Conservation (phyloP, 2,888 invertebrate species). For the Gastracanthus pulcherrimus region DNA sequence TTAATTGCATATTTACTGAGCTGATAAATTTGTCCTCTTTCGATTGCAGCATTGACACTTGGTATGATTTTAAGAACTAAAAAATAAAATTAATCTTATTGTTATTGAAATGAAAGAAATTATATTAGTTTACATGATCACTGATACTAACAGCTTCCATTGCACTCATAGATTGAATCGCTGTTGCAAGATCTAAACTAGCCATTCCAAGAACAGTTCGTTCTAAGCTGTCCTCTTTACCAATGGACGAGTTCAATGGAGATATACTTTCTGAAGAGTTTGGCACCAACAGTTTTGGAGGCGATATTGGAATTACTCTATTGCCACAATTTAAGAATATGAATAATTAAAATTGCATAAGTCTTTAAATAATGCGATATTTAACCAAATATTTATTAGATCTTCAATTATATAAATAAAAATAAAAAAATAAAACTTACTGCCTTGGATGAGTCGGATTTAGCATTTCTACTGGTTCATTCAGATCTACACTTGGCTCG, state of each 20-base stretch:
- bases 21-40: constrained; percentile 75
- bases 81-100: constrained; percentile 46
- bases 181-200: constrained; percentile 81
- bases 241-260: constrained; percentile 74
- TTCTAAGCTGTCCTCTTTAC: constrained; percentile 78
- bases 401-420: neutral
- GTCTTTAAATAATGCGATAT: too few species aligned
- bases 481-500: constrained; percentile 72
- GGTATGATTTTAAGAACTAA: constrained; percentile 72
- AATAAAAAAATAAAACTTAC: constrained; percentile 63
- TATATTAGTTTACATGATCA: neutral
- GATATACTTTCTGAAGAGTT: constrained; percentile 68
- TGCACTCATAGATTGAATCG: constrained; percentile 84
- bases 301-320: constrained; percentile 74
- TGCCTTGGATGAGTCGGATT: constrained; percentile 63
- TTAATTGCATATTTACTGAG: constrained; percentile 74
- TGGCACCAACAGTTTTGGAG: constrained; percentile 78
- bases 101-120: constrained; percentile 28
- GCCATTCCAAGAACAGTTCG: constrained; percentile 82
- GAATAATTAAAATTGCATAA: too few species aligned
- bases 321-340: constrained; percentile 37
- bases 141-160: constrained; percentile 81
- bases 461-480: constrained; percentile 64
- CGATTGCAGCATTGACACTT: constrained; percentile 69
- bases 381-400: too few species aligned